Base-by-base conservation (phyloP, 2,113 vertebrate species). In the Vulpes ferrilata region DNA sequence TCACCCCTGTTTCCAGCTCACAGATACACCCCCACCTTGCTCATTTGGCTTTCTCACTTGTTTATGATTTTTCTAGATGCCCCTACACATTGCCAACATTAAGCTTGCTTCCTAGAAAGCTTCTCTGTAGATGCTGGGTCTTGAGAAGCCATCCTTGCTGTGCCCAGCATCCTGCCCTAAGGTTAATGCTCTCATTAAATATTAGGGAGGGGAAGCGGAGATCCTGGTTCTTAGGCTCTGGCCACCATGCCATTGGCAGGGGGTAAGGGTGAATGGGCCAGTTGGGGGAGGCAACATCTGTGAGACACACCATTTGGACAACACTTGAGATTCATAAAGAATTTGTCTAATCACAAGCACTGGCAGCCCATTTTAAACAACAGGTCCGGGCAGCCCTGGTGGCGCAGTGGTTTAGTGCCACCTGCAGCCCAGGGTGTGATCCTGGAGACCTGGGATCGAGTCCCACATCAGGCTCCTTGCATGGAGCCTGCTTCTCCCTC, bases 271-370 rank as follows among this genome's bases (percentile, higher is more conserved):
- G 32, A 55, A 32, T 15, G 20, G 57, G 35, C 5, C 0, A 25
- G 35, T 15, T 9, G 2, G 4, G 5, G 32, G 64, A 60, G 43
- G 10, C 0, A 11, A 35, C 73, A 69, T 91, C 81, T 69, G 17
- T 57, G 84, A 92, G 43, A 90, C 53, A 57, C 23, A 17, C 76
- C 88, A 94, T 94, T 91, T 95, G 91, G 88, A 90, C n/a, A 76
- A 53, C 32, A 60, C 53, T 96, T 88, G 85, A 84, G 90, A 65
- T 43, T 65, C 57, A 69, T 25, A 32, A 93, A 88, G 55, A 78
- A 82, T 69, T 62, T 32, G 30, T 80, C 78, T 20, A 73, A 19
- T 85, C 78, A 65, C 25, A 82, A 92, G 25, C n/a, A 74, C 84
- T 0, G 12, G 25, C 51, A 90, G 25, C 51, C 55, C 51, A 20